These are phyloP conservation scores for Chaitophorus viminalis DNA, from an alignment of 2,888 invertebrate genomes.

Conservation along the genomic window DNA sequence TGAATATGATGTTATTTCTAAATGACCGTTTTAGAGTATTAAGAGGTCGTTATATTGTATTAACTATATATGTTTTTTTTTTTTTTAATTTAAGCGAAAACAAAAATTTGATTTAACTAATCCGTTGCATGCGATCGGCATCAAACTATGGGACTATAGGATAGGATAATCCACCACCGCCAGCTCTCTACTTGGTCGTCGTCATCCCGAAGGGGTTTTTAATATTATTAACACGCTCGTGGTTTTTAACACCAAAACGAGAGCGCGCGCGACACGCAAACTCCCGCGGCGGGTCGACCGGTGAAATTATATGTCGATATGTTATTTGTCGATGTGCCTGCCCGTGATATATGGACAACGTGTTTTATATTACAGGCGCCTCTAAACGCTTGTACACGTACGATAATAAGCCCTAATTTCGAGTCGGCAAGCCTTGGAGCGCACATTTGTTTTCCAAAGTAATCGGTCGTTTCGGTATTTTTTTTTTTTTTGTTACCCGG, in stretches of 20 bases:
- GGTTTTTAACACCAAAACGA: not conserved
- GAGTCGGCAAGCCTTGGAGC: slow-evolving; percentile 27
- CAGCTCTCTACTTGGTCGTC: not conserved
- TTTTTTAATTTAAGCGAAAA: not conserved
- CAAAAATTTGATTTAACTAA: not conserved
- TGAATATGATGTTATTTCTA: too few relatives aligned
- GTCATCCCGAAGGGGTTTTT: not conserved
- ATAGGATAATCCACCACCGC: not conserved
- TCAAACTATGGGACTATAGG: not conserved
- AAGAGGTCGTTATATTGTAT: too few relatives aligned
- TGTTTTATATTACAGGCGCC: slow-evolving; percentile 44
- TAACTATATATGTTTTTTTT: not conserved
- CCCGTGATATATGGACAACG: slow-evolving; percentile 53
- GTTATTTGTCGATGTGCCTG: not conserved
- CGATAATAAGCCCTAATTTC: slow-evolving; percentile 57
- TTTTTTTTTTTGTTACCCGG: not conserved
- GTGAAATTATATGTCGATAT: slow-evolving; percentile 39
- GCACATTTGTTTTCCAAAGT: slow-evolving; percentile 53
- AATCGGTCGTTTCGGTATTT: slow-evolving; percentile 38
- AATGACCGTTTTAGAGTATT: too few relatives aligned
- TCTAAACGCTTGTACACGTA: not conserved
- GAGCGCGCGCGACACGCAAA: slow-evolving; percentile 8
- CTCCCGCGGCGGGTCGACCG: slow-evolving; percentile 28
- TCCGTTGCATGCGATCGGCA: not conserved
- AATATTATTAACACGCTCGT: not conserved